Percentiles rank a stretch among this genome's conserved stretches.
Conservation (phyloP, 2,888 invertebrate genomes). For the Phengaris arion region DNA sequence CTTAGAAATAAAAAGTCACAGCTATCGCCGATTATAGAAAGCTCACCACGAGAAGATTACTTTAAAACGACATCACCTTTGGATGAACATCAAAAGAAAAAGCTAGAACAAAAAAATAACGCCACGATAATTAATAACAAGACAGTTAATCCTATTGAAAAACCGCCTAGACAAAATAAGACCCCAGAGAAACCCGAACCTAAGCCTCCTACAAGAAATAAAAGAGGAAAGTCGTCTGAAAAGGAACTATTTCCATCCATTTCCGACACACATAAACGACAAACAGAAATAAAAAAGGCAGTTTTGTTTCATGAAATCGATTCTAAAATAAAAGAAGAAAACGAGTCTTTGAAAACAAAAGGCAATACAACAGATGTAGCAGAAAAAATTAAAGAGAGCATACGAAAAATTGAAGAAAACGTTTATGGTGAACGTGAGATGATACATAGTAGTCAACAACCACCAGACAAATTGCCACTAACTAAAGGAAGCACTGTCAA, state of each 20-base stretch:
- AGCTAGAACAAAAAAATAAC: constrained; percentile 56
- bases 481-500: constrained; percentile 87
- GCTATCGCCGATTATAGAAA: constrained; percentile 89
- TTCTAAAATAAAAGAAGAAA: constrained; percentile 39
- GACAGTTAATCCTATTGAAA: constrained; percentile 73
- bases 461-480: constrained; percentile 83
- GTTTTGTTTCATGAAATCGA: constrained; percentile 67
- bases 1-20: constrained; percentile 82
- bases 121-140: constrained; percentile 51
- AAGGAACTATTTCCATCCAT: constrained; percentile 62
- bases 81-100: constrained; percentile 63
- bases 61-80: constrained; percentile 75
- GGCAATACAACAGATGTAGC: constrained; percentile 61
- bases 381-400: constrained; percentile 74
- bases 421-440: constrained; percentile 78
- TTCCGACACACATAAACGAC: constrained; percentile 66
- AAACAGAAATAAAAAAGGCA: constrained; percentile 62
- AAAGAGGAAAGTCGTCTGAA: constrained; percentile 63
- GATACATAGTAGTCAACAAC: constrained; percentile 86
- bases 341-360: constrained; percentile 46
- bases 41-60: constrained; percentile 85
- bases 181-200: constrained; percentile 65
- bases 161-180: constrained; percentile 68
- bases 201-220: constrained; percentile 62
- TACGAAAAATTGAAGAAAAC: constrained; percentile 73